Base-by-base conservation (phyloP, 2,888 invertebrate genomes). In the Pomacea canaliculata region DNA sequence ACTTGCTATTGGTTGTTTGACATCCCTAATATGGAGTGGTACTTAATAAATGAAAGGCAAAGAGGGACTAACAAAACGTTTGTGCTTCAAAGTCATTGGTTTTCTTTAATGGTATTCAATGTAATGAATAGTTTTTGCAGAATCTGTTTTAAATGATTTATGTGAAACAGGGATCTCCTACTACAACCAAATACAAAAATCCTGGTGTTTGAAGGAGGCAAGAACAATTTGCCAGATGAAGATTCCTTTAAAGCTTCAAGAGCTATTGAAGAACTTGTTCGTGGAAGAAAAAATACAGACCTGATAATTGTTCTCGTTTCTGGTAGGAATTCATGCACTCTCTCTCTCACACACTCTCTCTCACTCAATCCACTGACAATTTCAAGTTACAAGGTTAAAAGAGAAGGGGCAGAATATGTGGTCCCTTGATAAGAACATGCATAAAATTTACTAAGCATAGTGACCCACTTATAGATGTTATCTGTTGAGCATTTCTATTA, bases 171-270 rank as follows among this genome's bases (percentile, higher is more conserved):
- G 59, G 84, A 87, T 63, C 74, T 88, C 76, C 65, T 86, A 56
- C 81, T 84, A 19, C 66, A 67, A 10, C 76, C 81, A 8, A 78
- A 80, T n/a, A 86, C 84, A 69, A 83, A 89, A 60, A 92, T 96
- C 37, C 82, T 91, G 77, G 94, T 94, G 81, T 92, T 92, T 82
- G 96, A 96, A 92, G 97, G 97, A 19, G 96, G 96, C 5, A 90
- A 91, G 76, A 92, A 96, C 87, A 98, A 98, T 92, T 92, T 97
- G 65, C 97, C 98, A 0, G 98, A 99, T 91, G 90, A 92, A 71
- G 91, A 92, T 69, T 94, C 97, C 0, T 88, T 94, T 73, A 83
- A 88, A 19, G 95, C 95, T 7, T 95, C 98, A 0, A 89, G 91
- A 79, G 92, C 93, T 86, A 95, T 99, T 65, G 93, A 94, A 79